A percentile compares a stretch with the other conserved stretches of the same genome.
Conservation (phyloP, 2,888 invertebrate genomes). For the Tipula unca region DNA sequence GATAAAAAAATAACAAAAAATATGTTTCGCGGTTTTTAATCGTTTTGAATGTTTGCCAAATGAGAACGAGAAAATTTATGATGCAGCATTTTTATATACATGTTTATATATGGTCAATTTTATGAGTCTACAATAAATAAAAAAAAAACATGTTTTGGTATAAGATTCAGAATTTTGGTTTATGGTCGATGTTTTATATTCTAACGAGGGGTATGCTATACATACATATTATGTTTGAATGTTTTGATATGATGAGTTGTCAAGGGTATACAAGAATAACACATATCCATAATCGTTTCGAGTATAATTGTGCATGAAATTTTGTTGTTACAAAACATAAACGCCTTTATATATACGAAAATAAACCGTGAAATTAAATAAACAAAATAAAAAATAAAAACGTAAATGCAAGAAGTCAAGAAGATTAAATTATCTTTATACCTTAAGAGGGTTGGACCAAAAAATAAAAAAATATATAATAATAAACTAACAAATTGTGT, state of each 20-base stretch:
- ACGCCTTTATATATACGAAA: not conserved
- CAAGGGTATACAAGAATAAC: not conserved
- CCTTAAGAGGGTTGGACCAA: conserved; percentile 4
- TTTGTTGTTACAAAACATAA: not conserved
- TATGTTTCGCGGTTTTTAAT: not conserved
- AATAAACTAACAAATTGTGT: not conserved
- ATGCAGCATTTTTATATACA: not conserved
- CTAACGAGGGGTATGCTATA: not conserved
- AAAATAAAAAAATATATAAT: not conserved
- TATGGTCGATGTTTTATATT: not conserved
- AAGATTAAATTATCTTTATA: not conserved
- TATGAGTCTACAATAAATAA: not conserved
- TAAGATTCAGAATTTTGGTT: not conserved
- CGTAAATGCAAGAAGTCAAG: conserved; percentile 8
- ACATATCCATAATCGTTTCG: not conserved
- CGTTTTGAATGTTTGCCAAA: not conserved
- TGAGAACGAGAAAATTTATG: not conserved
- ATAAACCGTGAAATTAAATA: not conserved
- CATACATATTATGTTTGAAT: not conserved
- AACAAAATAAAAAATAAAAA: not conserved
- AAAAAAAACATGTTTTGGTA: not conserved
- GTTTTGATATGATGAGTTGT: not conserved
- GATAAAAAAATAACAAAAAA: not conserved
- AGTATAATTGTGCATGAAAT: not conserved
- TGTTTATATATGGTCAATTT: not conserved